phyloP scores from a whole-genome alignment of 92 coral and sea anemone genomes.

The Metridium senile region DNA sequence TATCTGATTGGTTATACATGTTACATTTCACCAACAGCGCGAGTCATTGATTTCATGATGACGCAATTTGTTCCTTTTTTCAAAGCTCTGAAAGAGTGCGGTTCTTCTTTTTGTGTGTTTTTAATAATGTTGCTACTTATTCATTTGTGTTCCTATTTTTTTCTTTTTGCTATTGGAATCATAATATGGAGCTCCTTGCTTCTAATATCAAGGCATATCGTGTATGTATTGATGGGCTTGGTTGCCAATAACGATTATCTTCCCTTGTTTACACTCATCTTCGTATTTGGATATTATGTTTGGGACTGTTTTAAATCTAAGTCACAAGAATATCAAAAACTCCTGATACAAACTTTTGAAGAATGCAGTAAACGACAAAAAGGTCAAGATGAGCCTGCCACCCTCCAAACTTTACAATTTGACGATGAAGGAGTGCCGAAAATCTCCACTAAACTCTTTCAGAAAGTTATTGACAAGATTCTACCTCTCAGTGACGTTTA shows the following conservation, averaged over 20 bases:
- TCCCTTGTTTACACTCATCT: not conserved
- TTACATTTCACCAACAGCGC: not conserved
- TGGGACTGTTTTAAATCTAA: slow-evolving; percentile 22
- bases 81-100: too few species aligned
- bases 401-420: too few species aligned
- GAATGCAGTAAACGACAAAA: slow-evolving; percentile 13
- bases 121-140: not conserved
- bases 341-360: slow-evolving; percentile 20
- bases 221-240: slow-evolving; percentile 24
- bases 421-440: slow-evolving; percentile 15
- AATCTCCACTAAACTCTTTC: slow-evolving; percentile 2
- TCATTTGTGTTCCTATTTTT: not conserved
- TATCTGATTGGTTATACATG: not conserved
- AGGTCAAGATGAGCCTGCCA: not conserved
- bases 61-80: not conserved
- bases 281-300: slow-evolving; percentile 3
- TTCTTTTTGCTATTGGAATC: not conserved
- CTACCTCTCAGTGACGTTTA: slow-evolving; percentile 1
- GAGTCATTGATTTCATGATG: not conserved
- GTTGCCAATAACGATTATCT: slow-evolving; percentile 15
- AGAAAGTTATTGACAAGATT: slow-evolving; percentile 9
- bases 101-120: too few species aligned
- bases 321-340: slow-evolving; percentile 1
- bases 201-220: slow-evolving; percentile 10
- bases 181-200: slow-evolving; percentile 3